phyloP scores from a whole-genome alignment of 2,113 vertebrate species.

The Chaenogobius annularis region DNA sequence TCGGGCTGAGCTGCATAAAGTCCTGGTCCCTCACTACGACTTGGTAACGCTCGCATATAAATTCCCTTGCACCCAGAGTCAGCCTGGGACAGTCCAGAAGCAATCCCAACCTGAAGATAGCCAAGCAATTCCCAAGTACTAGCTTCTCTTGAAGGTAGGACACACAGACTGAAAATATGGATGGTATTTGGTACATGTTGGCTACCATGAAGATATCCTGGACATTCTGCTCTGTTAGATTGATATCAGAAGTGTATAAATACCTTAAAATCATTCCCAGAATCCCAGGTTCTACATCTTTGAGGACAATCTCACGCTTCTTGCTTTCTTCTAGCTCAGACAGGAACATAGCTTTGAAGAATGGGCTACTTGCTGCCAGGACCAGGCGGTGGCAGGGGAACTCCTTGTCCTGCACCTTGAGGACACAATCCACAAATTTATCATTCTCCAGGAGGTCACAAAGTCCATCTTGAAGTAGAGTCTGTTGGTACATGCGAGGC shows the following conservation, averaged over 20 bases:
- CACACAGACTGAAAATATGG: conserved; percentile 92
- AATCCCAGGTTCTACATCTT: conserved; percentile 85
- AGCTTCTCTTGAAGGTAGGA: conserved; percentile 90
- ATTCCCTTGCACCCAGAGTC: conserved; percentile 83
- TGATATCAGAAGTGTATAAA: conserved; percentile 91
- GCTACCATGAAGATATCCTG: conserved; percentile 91
- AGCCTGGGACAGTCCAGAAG: conserved; percentile 89
- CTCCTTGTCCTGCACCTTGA: conserved; percentile 86
- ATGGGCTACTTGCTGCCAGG: conserved; percentile 90
- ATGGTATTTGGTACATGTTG: conserved; percentile 95
- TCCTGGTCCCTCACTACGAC: conserved; percentile 86
- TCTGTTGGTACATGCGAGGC: conserved; percentile 92
- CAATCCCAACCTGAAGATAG: conserved; percentile 87
- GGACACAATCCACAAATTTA: conserved; percentile 90
- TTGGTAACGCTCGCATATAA: conserved; percentile 85
- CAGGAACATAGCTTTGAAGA: conserved; percentile 90
- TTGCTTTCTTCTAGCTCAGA: conserved; percentile 84
- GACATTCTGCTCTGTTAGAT: conserved; percentile 88
- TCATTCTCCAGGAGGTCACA: conserved; percentile 91
- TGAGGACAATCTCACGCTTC: conserved; percentile 83
- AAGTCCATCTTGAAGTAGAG: conserved; percentile 93
- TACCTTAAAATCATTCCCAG: conserved; percentile 89
- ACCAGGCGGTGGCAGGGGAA: conserved; percentile 92
- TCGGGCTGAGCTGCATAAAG: conserved; percentile 84
- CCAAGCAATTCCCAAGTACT: conserved; percentile 90